Conservation (phyloP, 2,113 vertebrate species). For the Bettongia penicillata region DNA sequence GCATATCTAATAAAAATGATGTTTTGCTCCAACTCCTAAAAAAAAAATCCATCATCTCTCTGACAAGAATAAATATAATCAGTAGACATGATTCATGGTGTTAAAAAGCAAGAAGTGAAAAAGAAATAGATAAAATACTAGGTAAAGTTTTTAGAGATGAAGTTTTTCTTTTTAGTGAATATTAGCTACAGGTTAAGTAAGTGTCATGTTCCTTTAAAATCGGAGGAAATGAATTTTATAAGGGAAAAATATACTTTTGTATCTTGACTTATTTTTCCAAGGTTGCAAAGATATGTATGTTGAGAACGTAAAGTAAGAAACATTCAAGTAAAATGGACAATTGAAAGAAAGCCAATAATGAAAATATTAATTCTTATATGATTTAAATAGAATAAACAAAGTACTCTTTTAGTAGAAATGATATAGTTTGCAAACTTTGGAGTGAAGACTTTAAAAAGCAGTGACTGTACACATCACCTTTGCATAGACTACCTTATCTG, state of each 20-base stretch:
- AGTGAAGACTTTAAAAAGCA: not conserved
- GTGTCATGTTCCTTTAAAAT: not conserved
- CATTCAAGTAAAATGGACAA: not conserved
- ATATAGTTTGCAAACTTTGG: not conserved
- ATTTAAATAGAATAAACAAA: not conserved
- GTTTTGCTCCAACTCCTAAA: slow-evolving; percentile 76
- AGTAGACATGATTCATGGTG: slow-evolving; percentile 16
- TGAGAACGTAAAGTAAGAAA: not conserved
- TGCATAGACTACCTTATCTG: not conserved
- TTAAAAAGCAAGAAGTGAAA: slow-evolving; percentile 18
- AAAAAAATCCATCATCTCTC: not conserved
- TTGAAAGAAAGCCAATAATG: slow-evolving; percentile 3
- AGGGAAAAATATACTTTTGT: slow-evolving; percentile 18
- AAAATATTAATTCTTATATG: not conserved
- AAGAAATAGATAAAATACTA: not conserved
- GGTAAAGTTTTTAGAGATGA: not conserved
- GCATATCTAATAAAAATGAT: slow-evolving; percentile 73
- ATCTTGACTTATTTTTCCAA: slow-evolving; percentile 25
- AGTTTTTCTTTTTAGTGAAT: slow-evolving; percentile 20
- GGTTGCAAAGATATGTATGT: not conserved
- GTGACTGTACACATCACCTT: not conserved
- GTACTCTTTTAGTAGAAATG: not conserved
- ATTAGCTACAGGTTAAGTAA: slow-evolving; percentile 27
- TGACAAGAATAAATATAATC: not conserved
- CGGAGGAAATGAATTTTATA: slow-evolving; percentile 25